Percentiles rank a stretch among this genome's conserved stretches.
Evolutionary conservation across 2,888 invertebrate species (phyloP).

Genomic region (Hybos culiciformis): DNA sequence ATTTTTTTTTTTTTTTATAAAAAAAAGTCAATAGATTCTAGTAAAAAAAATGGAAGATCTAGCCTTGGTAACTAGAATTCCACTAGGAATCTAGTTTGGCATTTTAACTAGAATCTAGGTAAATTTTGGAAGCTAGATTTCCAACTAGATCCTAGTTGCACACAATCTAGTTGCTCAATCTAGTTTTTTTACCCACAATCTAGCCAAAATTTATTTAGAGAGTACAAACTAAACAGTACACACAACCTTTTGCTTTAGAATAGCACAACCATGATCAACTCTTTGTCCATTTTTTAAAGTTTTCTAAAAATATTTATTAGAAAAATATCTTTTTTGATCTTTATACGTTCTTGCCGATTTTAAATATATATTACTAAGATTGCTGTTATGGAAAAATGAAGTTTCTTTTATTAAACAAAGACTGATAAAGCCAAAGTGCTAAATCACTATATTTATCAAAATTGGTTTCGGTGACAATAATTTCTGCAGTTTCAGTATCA

Average conservation of each 20-base stretch:
- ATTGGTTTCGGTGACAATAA: not conserved
- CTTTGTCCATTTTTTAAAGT: not conserved
- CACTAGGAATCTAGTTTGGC: too few species aligned
- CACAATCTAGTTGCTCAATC: too few species aligned
- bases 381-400: not conserved
- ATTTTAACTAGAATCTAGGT: too few species aligned
- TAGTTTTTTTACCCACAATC: too few species aligned
- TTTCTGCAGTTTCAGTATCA: not conserved
- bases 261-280: not conserved
- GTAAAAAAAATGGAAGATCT: too few species aligned
- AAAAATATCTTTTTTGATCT: not conserved
- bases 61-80: too few species aligned
- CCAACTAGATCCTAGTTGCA: too few species aligned
- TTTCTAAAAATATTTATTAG: not conserved
- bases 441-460: not conserved
- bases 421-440: not conserved
- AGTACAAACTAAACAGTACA: not conserved
- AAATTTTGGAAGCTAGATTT: too few species aligned
- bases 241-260: not conserved
- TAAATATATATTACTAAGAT: not conserved
- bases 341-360: not conserved
- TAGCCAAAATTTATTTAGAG: too few species aligned
- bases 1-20: too few species aligned
- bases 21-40: too few species aligned
- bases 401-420: not conserved